A percentile compares a stretch with the other conserved stretches of the same genome.
phyloP scores from a whole-genome alignment of 2,113 vertebrate species.

The Odocoileus virginianus region DNA sequence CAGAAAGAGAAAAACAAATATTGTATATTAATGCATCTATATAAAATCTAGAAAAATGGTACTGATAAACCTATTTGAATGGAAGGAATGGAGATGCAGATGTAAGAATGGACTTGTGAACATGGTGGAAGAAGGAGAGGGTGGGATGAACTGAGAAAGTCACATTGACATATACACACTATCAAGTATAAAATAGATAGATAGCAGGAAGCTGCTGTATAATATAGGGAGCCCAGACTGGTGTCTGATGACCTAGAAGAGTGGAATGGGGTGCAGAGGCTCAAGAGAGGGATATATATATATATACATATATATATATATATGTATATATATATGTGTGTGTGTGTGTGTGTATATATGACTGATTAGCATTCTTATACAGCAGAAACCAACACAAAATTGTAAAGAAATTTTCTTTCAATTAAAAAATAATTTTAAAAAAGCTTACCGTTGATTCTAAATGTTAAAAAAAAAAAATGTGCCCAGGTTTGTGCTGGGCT shows the following conservation, averaged over 20 bases:
- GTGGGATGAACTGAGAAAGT: background rate
- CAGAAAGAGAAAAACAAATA: background rate
- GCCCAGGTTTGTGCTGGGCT: background rate
- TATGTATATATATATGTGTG: background rate
- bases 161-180: background rate
- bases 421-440: background rate
- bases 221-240: background rate
- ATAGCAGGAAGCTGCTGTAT: background rate
- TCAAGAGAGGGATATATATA: background rate
- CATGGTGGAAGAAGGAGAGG: background rate
- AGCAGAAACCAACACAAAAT: background rate
- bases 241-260: background rate
- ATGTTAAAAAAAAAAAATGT: background rate
- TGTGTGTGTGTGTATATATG: background rate
- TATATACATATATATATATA: background rate
- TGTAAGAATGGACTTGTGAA: background rate
- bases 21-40: background rate
- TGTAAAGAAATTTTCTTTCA: background rate
- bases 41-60: background rate
- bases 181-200: background rate
- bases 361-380: background rate
- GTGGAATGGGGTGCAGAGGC: background rate
- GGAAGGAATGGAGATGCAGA: background rate
- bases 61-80: background rate
- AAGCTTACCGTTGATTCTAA: background rate